A percentile compares a stretch with the other conserved stretches of the same genome.
These are phyloP conservation scores for Augochlorella aurata DNA, from an alignment of 2,888 invertebrate species.

Conservation along the genomic window DNA sequence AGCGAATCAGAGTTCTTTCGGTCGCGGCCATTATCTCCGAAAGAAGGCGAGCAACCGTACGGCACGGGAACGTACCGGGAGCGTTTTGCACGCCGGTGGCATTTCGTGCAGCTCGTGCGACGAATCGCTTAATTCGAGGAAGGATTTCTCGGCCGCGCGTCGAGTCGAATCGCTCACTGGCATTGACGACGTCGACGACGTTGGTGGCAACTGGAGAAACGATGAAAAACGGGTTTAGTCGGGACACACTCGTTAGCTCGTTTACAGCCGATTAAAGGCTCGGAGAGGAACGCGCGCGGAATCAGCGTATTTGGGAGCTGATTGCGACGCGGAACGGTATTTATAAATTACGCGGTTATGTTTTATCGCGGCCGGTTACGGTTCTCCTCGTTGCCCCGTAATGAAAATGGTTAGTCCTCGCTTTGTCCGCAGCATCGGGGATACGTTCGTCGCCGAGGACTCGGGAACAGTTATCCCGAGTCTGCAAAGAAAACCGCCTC, in stretches of 20 bases:
- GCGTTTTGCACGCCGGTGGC: slow-evolving; percentile 28
- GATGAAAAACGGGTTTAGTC: slow-evolving; percentile 60
- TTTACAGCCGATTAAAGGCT: slow-evolving; percentile 62
- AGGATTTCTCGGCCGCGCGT: slow-evolving; percentile 59
- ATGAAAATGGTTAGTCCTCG: slow-evolving; percentile 34
- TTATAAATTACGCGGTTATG: slow-evolving; percentile 59
- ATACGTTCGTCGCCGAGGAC: neutral
- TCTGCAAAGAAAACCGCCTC: neutral
- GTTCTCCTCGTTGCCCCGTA: neutral
- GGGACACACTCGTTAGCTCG: slow-evolving; percentile 53
- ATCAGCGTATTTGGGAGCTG: slow-evolving; percentile 59
- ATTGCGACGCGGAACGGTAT: slow-evolving; percentile 59
- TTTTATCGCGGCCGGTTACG: slow-evolving; percentile 34
- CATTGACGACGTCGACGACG: slow-evolving; percentile 48
- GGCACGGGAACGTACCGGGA: neutral
- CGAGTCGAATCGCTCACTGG: slow-evolving; percentile 36
- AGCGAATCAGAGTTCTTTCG: neutral
- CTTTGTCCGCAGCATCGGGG: slow-evolving; percentile 21
- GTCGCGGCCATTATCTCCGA: neutral
- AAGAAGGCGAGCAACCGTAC: neutral
- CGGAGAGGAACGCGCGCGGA: slow-evolving; percentile 32
- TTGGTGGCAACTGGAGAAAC: slow-evolving; percentile 60
- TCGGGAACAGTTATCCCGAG: slow-evolving; percentile 27
- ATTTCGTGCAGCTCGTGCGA: slow-evolving; percentile 60
- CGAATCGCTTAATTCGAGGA: slow-evolving; percentile 67